A percentile compares a stretch with the other conserved stretches of the same genome.
Evolutionary conservation across 2,113 vertebrate genomes (phyloP).

Genomic region (Daboia siamensis): DNA sequence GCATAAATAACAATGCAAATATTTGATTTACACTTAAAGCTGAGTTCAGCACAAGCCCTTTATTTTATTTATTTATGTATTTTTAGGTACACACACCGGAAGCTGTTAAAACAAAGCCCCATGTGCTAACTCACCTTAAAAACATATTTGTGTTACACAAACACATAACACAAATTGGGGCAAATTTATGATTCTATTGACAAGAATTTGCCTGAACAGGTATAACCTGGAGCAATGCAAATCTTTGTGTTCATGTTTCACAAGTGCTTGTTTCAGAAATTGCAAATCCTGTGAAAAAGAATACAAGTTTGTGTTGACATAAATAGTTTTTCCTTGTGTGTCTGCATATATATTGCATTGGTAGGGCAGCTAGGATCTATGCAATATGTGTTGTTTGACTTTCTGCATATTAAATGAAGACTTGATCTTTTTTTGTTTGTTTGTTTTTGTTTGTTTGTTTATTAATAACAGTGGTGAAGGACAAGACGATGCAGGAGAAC

Average conservation of each 20-base stretch:
- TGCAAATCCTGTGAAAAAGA: slow-evolving; percentile 72
- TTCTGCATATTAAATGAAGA: slow-evolving; percentile 73
- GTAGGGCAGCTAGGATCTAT: slow-evolving; percentile 55
- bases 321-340: slow-evolving; percentile 55
- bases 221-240: slow-evolving; percentile 60
- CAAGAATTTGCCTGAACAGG: slow-evolving; percentile 60
- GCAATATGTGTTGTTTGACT: slow-evolving; percentile 60
- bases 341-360: slow-evolving; percentile 56
- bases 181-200: slow-evolving; percentile 64
- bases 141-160: slow-evolving; percentile 70
- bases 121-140: slow-evolving; percentile 60
- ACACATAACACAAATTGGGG: slow-evolving; percentile 69
- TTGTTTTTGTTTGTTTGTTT: slow-evolving; percentile 65
- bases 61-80: slow-evolving; percentile 55
- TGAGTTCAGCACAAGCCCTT: slow-evolving; percentile 70
- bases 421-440: slow-evolving; percentile 79
- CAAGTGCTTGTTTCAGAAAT: slow-evolving; percentile 65
- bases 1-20: slow-evolving; percentile 56
- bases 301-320: slow-evolving; percentile 71
- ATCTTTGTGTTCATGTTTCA: slow-evolving; percentile 68
- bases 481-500: slow-evolving; percentile 99
- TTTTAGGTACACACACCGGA: not conserved
- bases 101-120: slow-evolving; percentile 63
- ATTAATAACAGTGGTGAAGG: slow-evolving; percentile 96
- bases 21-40: slow-evolving; percentile 55